Evolutionary conservation across 2,797 vertebrate genomes (phyloP).

Genomic region (Acipenser ruthenus): DNA sequence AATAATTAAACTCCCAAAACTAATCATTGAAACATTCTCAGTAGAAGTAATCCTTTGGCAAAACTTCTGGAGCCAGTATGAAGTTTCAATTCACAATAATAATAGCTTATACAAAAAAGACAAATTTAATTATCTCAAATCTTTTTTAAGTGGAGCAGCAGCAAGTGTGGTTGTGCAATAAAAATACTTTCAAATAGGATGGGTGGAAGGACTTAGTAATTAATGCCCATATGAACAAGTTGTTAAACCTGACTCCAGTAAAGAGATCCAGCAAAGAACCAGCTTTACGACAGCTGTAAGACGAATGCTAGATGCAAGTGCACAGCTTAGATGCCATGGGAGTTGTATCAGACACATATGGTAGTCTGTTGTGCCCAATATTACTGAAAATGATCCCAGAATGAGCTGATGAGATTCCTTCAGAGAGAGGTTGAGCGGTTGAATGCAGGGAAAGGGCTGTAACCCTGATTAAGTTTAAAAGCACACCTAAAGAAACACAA

Average conservation of each 20-base stretch:
- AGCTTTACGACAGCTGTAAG: background rate
- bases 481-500: too few relatives aligned
- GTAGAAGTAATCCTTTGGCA: too few relatives aligned
- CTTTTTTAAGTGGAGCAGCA: background rate
- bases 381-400: background rate
- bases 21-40: too few relatives aligned
- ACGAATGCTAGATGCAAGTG: background rate
- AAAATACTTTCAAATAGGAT: background rate
- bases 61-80: too few relatives aligned
- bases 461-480: too few relatives aligned
- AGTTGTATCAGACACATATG: slow-evolving; percentile 2
- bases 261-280: background rate
- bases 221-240: slow-evolving; percentile 3
- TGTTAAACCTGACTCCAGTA: background rate
- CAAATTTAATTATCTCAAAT: too few relatives aligned
- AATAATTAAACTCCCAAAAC: too few relatives aligned
- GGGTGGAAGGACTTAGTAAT: slow-evolving; percentile 4
- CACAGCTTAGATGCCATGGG: background rate
- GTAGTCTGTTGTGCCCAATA: slow-evolving; percentile 1
- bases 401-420: too few relatives aligned
- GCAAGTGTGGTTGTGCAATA: slow-evolving; percentile 6
- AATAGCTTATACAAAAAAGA: too few relatives aligned
- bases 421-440: too few relatives aligned
- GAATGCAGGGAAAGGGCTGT: too few relatives aligned
- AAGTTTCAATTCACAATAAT: too few relatives aligned